Base-by-base conservation (phyloP, 1,140 invertebrate species). In the Eueides isabella region DNA sequence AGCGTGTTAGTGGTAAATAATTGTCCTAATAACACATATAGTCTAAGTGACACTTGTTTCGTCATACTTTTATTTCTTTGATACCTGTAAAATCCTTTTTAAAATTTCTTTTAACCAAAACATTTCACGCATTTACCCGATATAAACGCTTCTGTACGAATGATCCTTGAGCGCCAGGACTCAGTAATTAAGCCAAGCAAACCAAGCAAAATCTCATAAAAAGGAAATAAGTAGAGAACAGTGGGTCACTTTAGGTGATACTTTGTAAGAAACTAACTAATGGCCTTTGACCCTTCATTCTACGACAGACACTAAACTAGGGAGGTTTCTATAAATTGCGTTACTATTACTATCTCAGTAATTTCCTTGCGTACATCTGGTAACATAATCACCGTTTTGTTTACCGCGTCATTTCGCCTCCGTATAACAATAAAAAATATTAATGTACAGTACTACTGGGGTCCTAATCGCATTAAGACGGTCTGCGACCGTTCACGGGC, bases 401-500 rank as follows among this genome's bases (percentile, higher is more conserved):
- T 89, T 89, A 83, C 84, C 86, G 84, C 84, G 80, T 85, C 85
- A 88, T 89, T 88, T 86, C 87, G 48, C 61, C 67, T 11, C 35
- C 72, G 76, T 75, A 83, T 80, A 78, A 86, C 80, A 86, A 89
- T 88, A 91, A 91, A 91, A 87, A 89, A 86, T 85, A 85, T 89
- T 86, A 91, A 86, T 87, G 84, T 80, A 28, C 61, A 29, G 76
- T 30, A 29, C 75, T 72, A 65, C 62, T 63, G 80, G 81, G 78
- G 79, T 61, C 73, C 67, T 91, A 91, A 91, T 91, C 86, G 85
- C 85, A 89, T 91, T 91, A 91, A 82, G 83, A 81, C 74, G 75
- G 81, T 78, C 86, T 86, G 88, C 80, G 77, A 85, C 77, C 81
- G 80, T 89, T 91, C 85, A 88, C 85, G 85, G 85, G 80, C 80